Conservation (phyloP, 2,888 invertebrate genomes). For the Melanargia galathea region DNA sequence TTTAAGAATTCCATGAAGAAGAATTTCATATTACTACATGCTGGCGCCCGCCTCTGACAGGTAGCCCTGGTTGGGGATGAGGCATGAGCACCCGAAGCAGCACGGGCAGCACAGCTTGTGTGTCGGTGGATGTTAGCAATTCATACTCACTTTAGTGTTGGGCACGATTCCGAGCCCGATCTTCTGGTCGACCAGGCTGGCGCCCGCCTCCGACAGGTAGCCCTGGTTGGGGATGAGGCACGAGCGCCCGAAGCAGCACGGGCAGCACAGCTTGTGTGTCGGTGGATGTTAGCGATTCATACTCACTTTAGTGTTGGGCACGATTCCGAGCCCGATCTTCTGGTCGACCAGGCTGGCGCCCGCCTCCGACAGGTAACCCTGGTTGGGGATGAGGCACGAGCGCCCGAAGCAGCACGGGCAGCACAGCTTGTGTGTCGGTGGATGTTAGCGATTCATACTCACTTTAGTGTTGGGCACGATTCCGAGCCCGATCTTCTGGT, state of each 20-base stretch:
- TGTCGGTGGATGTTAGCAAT: not conserved
- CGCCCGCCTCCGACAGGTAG: too few species aligned
- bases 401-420: constrained; percentile 99
- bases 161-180: constrained; percentile 97
- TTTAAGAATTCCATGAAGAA: too few species aligned
- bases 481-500: constrained; percentile 95
- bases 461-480: constrained; percentile 99
- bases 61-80: too few species aligned
- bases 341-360: constrained; percentile 99
- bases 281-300: not conserved
- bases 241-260: too few species aligned
- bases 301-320: constrained; percentile 96
- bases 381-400: constrained; percentile 99
- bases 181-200: constrained; percentile 98
- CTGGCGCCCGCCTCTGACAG: too few species aligned
- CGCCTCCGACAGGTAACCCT: constrained; percentile 99
- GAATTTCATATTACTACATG: too few species aligned
- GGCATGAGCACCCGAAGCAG: too few species aligned
- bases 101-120: too few species aligned
- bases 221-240: too few species aligned
- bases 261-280: too few species aligned
- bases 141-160: constrained; percentile 90
- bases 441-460: constrained; percentile 8
- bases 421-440: constrained; percentile 96
- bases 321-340: constrained; percentile 96